Evolutionary conservation across 1,140 invertebrate genomes (phyloP), one percentile per base, ranked within the genome.

Genomic region (Dendroctonus valens): DNA sequence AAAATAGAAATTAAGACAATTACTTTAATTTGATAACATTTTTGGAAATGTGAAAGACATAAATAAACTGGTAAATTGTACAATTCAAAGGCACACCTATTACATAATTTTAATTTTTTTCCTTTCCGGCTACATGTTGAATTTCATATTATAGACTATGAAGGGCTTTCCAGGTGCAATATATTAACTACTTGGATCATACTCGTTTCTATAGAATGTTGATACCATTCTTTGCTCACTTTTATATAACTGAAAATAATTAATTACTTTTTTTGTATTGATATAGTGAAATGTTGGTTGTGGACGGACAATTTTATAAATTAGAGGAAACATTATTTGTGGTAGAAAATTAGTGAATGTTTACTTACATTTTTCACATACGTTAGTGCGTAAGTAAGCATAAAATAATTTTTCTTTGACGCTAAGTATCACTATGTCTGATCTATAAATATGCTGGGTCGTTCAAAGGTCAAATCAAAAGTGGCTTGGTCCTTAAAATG

Each of bases 81-180:
- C 73, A 76, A 74, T 76, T 71, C 67, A 75, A 75, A 76, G 75
- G 74, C 74, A 75, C 74, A 74, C 74, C 74, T 75, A 75, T 74
- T 74, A 73, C 69, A 68, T 68, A 69, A 70, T 65, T 68, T 71
- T 51, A 53, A 64, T 61, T 69, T 68, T 65, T 70, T 65, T 70
- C 61, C 70, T 71, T 71, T 59, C 68, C 59, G 59, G 40, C 57
- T 59, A 58, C 38, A 53, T 58, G 59, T 14, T 41, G 8, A 39
- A 41, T 54, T 15, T 54, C 8, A 26, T 26, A 26, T 26, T 26
- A 26, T 26, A 26, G 26, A 26, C 26, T 26, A 26, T 26, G 26
- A 26, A 26, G 26, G 26, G 26, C 26, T 26, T 26, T 26, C 26
- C 26, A 26, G 26, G 26, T 26, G 26, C 26, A 26, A 26, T 26